phyloP scores from a whole-genome alignment of 2,888 invertebrate genomes.

The Volucella inanis region DNA sequence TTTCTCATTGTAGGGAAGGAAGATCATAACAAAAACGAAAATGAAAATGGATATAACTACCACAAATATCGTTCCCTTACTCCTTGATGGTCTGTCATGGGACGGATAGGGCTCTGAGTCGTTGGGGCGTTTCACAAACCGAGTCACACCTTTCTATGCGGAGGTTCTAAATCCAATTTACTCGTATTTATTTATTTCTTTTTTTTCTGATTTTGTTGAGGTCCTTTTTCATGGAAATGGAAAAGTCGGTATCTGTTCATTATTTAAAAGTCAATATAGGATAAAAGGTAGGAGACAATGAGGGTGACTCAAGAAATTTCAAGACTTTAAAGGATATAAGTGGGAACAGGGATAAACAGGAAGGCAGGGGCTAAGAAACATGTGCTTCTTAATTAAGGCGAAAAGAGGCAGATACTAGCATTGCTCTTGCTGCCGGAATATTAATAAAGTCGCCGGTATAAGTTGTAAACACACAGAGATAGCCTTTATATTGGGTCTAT shows the following conservation, averaged over 20 bases:
- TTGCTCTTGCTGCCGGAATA: too few species aligned
- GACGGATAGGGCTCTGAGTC: background rate
- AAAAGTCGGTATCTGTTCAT: slow-evolving; percentile 4
- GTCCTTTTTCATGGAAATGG: slow-evolving; percentile 22
- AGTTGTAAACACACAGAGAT: too few species aligned
- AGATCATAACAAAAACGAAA: background rate
- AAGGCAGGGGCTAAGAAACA: too few species aligned
- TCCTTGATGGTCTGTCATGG: background rate
- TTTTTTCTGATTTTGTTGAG: background rate
- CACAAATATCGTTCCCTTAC: background rate
- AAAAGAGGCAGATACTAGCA: too few species aligned
- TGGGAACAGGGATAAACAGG: too few species aligned
- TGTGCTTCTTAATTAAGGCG: too few species aligned
- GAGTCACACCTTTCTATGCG: slow-evolving; percentile 56
- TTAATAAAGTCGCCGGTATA: too few species aligned
- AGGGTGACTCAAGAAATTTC: too few species aligned
- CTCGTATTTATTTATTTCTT: slow-evolving; percentile 36
- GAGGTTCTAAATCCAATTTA: slow-evolving; percentile 48
- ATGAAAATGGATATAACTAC: background rate
- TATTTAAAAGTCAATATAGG: slow-evolving; percentile 6
- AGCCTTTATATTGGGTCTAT: too few species aligned
- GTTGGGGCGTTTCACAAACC: slow-evolving; percentile 63
- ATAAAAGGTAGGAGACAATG: too few species aligned
- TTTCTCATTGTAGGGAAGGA: slow-evolving; percentile 17
- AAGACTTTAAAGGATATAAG: too few species aligned